phyloP scores from a whole-genome alignment of 2,888 invertebrate species.

The Blera fallax region DNA sequence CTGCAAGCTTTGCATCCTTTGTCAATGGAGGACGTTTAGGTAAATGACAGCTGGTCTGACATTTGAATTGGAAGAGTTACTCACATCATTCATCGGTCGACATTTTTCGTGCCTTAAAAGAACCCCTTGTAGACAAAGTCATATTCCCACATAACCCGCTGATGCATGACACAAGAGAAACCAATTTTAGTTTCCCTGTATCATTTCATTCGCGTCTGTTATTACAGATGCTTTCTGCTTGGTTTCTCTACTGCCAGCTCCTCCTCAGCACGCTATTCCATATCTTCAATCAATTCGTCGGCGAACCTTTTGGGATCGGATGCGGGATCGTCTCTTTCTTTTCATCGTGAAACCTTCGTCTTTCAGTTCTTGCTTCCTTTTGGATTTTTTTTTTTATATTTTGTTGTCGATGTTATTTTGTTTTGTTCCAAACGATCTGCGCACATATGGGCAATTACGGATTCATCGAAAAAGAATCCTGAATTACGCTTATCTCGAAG shows the following conservation, averaged over 20 bases:
- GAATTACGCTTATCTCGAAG: conserved; percentile 71
- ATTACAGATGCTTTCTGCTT: conserved; percentile 9
- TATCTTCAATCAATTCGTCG: conserved; percentile 52
- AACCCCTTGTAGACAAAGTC: background rate
- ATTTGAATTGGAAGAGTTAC: too few relatives aligned
- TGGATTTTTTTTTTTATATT: background rate
- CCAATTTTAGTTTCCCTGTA: conserved; percentile 16
- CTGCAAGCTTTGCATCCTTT: too few relatives aligned
- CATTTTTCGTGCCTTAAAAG: background rate
- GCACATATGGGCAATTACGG: conserved; percentile 72
- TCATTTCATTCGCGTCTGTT: background rate
- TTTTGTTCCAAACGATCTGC: conserved; percentile 64
- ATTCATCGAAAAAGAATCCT: conserved; percentile 72
- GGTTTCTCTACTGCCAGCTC: background rate
- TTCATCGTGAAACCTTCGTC: conserved; percentile 45
- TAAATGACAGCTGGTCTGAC: too few relatives aligned
- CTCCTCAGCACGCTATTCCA: background rate
- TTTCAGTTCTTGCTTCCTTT: background rate
- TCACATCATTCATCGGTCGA: background rate
- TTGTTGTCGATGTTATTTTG: conserved; percentile 55
- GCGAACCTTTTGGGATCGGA: conserved; percentile 54
- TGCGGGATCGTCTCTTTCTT: conserved; percentile 42
- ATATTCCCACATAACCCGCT: background rate
- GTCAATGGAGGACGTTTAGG: too few relatives aligned
- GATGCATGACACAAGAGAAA: background rate